A percentile compares a stretch with the other conserved stretches of the same genome.
phyloP scores from a whole-genome alignment of 2,113 vertebrate genomes.

The Pseudolaguvia tuberculata region DNA sequence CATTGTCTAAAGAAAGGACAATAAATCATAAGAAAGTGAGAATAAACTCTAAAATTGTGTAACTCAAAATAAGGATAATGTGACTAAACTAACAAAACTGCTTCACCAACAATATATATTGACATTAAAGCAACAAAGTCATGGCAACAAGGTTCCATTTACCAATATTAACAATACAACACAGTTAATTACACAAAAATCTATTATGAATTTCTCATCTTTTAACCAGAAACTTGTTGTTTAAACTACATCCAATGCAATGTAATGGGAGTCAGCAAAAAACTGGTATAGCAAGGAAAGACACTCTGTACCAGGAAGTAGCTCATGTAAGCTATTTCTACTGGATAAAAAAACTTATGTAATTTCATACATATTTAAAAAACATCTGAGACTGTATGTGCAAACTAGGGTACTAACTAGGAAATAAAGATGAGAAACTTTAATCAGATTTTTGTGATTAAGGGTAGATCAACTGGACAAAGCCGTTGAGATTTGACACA shows the following conservation, averaged over 20 bases:
- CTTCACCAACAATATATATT: constrained; percentile 96
- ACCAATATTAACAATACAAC: constrained; percentile 97
- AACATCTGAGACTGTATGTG: neutral
- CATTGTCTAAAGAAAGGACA: constrained; percentile 61
- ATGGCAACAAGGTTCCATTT: constrained; percentile 98
- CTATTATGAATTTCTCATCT: constrained; percentile 99
- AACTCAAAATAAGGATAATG: constrained; percentile 43
- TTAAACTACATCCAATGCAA: neutral
- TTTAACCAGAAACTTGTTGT: constrained; percentile 61
- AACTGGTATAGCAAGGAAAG: neutral
- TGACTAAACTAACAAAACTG: constrained; percentile 82
- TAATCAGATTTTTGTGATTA: constrained; percentile 99
- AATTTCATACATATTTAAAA: neutral
- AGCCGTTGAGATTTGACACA: constrained; percentile 98
- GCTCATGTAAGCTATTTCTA: neutral
- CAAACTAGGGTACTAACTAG: neutral
- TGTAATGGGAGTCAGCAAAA: neutral
- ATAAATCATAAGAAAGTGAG: constrained; percentile 45
- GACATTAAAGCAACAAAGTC: constrained; percentile 94
- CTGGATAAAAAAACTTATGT: neutral
- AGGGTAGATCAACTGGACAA: constrained; percentile 98
- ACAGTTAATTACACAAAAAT: constrained; percentile 99
- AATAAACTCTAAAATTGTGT: constrained; percentile 43
- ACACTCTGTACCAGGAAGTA: neutral
- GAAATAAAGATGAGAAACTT: constrained; percentile 98